These are phyloP conservation scores for Melanotaenia boesemani DNA, from an alignment of 2,797 vertebrate species.

Conservation along the genomic window DNA sequence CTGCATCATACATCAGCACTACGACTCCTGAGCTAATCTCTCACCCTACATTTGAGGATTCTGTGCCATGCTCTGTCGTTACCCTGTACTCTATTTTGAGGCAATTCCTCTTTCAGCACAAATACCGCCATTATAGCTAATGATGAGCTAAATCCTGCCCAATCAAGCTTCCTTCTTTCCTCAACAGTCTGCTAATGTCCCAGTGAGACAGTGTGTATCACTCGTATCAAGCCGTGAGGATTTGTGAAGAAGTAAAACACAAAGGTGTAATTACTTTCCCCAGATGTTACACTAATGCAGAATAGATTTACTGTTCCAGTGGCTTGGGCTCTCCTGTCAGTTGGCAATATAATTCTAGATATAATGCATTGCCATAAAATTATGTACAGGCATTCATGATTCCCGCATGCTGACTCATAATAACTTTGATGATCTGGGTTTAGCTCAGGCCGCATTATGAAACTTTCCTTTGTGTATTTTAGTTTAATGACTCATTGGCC, in stretches of 20 bases:
- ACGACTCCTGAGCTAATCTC: conserved; percentile 52
- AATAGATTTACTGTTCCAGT: background rate
- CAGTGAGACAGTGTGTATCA: conserved; percentile 24
- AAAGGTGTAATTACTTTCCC: no score
- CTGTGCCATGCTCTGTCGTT: conserved; percentile 36
- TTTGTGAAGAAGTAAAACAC: background rate
- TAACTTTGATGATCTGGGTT: background rate
- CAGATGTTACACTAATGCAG: background rate
- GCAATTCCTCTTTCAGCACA: conserved; percentile 66
- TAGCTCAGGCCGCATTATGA: background rate
- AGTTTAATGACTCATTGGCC: background rate
- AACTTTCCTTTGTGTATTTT: background rate
- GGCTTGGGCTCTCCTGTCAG: background rate
- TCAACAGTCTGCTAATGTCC: conserved; percentile 45
- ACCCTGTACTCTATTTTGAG: conserved; percentile 38
- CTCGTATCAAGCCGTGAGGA: conserved; percentile 29
- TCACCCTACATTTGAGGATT: conserved; percentile 31
- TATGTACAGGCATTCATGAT: background rate
- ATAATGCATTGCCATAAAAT: background rate
- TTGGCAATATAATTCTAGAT: background rate
- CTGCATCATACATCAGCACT: conserved; percentile 24
- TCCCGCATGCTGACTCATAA: background rate
- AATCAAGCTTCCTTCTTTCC: conserved; percentile 41
- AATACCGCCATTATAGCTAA: conserved; percentile 66
- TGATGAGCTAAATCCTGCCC: conserved; percentile 60